Percentiles rank a stretch among this genome's conserved stretches.
These are phyloP conservation scores for Artemisiospiza belli DNA, from an alignment of 2,113 vertebrate species.

Conservation along the genomic window DNA sequence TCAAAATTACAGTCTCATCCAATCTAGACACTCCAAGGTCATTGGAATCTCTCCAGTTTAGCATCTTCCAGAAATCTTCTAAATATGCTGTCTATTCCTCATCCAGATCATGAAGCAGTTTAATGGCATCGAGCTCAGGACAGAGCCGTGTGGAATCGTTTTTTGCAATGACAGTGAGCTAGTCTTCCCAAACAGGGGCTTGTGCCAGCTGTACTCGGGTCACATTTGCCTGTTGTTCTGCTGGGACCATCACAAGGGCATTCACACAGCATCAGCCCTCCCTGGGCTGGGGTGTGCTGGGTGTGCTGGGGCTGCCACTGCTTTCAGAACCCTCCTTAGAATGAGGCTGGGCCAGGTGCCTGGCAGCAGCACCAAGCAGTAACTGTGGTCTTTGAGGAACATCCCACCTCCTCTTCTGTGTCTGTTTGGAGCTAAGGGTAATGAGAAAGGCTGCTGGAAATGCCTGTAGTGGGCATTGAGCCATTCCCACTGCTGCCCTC, in stretches of 20 bases:
- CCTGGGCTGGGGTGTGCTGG: not conserved
- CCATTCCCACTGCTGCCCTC: not conserved
- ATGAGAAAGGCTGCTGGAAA: not conserved
- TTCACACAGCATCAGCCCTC: not conserved
- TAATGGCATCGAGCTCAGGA: not conserved
- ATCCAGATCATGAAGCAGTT: conserved; percentile 10
- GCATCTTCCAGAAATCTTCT: conserved; percentile 1
- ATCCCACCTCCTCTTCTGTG: not conserved
- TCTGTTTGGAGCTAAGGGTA: not conserved
- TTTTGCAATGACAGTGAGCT: not conserved
- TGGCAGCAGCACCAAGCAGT: not conserved
- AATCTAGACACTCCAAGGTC: not conserved
- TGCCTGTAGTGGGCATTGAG: not conserved
- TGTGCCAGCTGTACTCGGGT: not conserved
- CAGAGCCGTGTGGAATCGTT: not conserved
- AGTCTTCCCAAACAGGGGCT: not conserved
- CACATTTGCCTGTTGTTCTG: not conserved
- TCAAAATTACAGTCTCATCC: not conserved
- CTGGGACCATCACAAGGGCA: not conserved
- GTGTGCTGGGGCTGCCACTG: rapidly evolving
- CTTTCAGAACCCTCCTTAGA: not conserved
- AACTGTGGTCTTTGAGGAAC: not conserved
- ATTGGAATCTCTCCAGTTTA: conserved; percentile 16
- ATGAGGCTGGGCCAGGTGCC: not conserved
- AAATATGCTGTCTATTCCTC: not conserved